Evolutionary conservation across 2,888 invertebrate species (phyloP), one percentile per base, ranked within the genome.

Genomic region (Sphecodes monilicornis): DNA sequence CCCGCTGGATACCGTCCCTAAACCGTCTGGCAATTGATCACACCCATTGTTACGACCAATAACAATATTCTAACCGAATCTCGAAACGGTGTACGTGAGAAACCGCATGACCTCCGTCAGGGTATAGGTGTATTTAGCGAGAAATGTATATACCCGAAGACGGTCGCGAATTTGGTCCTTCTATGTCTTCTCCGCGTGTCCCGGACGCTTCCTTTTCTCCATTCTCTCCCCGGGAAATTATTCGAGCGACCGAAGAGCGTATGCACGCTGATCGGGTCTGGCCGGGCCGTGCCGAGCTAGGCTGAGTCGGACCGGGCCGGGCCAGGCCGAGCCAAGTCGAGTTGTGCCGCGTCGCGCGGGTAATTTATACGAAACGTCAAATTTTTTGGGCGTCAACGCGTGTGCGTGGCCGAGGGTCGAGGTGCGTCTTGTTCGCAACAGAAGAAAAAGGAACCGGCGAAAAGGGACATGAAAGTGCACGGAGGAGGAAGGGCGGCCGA

Each of bases 301-400:
- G n/a, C n/a, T n/a, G n/a, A n/a, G n/a, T n/a, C n/a, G n/a, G n/a
- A n/a, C 1, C 50, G 50, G 11, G 22, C 50, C 50, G 22, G 5
- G 50, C 50, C 16, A 4, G 3, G 22, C 50, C 50, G 22, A 6
- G 10, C 57, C 32, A 32, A 22, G 29, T 64, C 60, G 39, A 39
- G 72, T 66, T 41, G 50, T 2, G 32, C 32, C 22, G 76, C 75
- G 82, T 70, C 50, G 50, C 77, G 75, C 41, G 76, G 84, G 70
- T 85, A 88, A 86, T 90, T 89, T 86, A 88, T 88, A 86, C 84
- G 86, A 88, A 90, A 90, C 86, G 89, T 91, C 89, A 89, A 88
- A 91, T 90, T 87, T 89, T 90, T 86, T 86, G 90, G 84, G 82
- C 84, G 88, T 89, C 88, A 91, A 89, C 85, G 86, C 87, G 80